Percentiles rank a stretch among this genome's conserved stretches.
phyloP scores from a whole-genome alignment of 2,888 invertebrate species.

The Lycaena phlaeas region DNA sequence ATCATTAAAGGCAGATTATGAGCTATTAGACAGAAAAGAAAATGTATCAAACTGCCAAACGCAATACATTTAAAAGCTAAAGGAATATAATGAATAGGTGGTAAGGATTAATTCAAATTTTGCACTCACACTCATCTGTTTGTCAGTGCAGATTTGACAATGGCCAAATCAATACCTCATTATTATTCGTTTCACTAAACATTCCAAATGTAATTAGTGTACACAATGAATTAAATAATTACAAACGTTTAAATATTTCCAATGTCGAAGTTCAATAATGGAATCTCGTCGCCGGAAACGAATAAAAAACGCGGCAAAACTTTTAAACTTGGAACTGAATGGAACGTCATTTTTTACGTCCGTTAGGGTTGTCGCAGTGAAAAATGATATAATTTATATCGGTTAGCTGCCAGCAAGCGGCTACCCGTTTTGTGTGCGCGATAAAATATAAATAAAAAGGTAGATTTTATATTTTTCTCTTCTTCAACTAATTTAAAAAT shows the following conservation, averaged over 20 bases:
- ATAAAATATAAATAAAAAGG: conserved; percentile 68
- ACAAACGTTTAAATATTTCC: conserved; percentile 15
- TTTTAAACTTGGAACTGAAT: conserved; percentile 66
- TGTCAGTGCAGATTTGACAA: too few relatives aligned
- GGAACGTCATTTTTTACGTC: conserved; percentile 69
- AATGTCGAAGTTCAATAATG: conserved; percentile 38
- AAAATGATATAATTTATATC: conserved; percentile 74
- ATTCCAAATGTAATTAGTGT: too few relatives aligned
- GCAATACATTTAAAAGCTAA: too few relatives aligned
- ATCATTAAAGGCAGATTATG: too few relatives aligned
- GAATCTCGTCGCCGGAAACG: conserved; percentile 66
- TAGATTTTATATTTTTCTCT: conserved; percentile 60
- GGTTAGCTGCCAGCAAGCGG: conserved; percentile 53
- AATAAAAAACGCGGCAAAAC: conserved; percentile 70
- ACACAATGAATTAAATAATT: conserved; percentile 15
- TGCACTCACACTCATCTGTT: too few relatives aligned
- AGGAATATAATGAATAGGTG: too few relatives aligned
- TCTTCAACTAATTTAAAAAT: conserved; percentile 69
- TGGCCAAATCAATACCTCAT: too few relatives aligned
- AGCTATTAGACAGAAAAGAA: too few relatives aligned
- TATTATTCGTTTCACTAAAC: too few relatives aligned
- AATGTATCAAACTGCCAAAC: too few relatives aligned
- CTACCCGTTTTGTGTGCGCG: conserved; percentile 69
- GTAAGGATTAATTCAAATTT: too few relatives aligned
- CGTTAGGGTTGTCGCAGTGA: conserved; percentile 69